These are phyloP conservation scores for Ommatoiulus sabulosus DNA, from an alignment of 2,888 invertebrate species.

Conservation along the genomic window DNA sequence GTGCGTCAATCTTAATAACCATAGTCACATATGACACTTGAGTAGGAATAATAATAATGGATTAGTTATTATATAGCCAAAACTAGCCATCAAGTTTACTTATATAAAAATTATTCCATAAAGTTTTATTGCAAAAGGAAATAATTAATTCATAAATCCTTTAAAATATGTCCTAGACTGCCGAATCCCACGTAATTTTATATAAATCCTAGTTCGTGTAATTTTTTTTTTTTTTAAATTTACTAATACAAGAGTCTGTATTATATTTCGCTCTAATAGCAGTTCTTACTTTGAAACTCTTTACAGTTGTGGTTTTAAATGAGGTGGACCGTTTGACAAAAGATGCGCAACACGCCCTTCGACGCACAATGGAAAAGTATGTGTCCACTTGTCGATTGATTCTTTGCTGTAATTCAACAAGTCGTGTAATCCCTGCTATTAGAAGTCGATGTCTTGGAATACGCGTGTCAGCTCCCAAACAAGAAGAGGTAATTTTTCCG, in stretches of 20 bases:
- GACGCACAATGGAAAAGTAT: constrained; percentile 99
- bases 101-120: no score
- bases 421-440: constrained; percentile 97
- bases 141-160: no score
- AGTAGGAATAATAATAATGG: no score
- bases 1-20: constrained; percentile 66
- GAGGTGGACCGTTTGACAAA: constrained; percentile 95
- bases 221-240: no score
- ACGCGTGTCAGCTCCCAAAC: constrained; percentile 88
- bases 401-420: constrained; percentile 93
- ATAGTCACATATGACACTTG: no score
- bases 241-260: no score
- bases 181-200: no score
- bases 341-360: constrained; percentile 97
- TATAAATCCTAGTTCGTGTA: no score
- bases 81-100: no score
- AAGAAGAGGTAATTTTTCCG: constrained; percentile 79
- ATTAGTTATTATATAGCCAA: no score
- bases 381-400: constrained; percentile 93
- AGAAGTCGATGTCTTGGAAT: constrained; percentile 93
- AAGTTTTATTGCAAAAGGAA: no score
- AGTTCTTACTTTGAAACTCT: neutral
- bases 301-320: constrained; percentile 88
- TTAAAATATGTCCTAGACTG: no score
- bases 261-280: neutral